These are phyloP conservation scores for Trichonephila clavipes DNA, from an alignment of 1,140 invertebrate genomes.

Conservation along the genomic window DNA sequence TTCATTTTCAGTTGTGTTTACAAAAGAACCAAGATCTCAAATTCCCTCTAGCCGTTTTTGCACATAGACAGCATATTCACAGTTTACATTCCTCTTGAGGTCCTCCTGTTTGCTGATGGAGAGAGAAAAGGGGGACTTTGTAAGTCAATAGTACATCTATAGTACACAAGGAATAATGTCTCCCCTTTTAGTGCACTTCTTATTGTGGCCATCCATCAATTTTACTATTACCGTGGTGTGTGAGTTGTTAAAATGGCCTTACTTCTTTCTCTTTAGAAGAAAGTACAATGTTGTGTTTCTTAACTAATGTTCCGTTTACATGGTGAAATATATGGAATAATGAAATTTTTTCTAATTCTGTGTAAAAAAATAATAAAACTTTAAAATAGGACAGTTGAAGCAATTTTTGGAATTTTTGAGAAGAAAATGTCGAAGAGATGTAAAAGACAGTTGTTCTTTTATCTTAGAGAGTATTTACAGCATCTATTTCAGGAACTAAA, in stretches of 20 bases:
- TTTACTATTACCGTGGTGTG: neutral
- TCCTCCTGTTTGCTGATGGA: conserved; percentile 19
- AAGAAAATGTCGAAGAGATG: too few species aligned
- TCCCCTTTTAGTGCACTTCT: neutral
- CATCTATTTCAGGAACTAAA: too few species aligned
- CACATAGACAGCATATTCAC: neutral
- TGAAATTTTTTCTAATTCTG: too few species aligned
- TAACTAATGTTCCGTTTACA: too few species aligned
- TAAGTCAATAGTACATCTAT: conserved; percentile 28
- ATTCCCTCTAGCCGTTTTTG: neutral
- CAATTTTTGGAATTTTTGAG: too few species aligned
- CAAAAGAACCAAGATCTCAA: conserved; percentile 21
- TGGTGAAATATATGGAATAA: too few species aligned
- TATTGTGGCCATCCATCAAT: conserved; percentile 1
- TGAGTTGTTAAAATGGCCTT: neutral
- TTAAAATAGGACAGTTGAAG: too few species aligned
- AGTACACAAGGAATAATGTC: neutral
- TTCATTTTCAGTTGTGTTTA: conserved; percentile 25
- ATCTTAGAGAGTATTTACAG: too few species aligned
- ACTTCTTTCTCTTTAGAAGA: too few species aligned
- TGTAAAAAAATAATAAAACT: too few species aligned
- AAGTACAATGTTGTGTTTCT: too few species aligned
- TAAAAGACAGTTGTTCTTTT: too few species aligned
- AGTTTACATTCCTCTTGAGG: conserved; percentile 51
- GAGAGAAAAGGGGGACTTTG: conserved; percentile 1